These are phyloP conservation scores for Todiramphus chloris DNA, from an alignment of 2,113 vertebrate species.

Conservation along the genomic window DNA sequence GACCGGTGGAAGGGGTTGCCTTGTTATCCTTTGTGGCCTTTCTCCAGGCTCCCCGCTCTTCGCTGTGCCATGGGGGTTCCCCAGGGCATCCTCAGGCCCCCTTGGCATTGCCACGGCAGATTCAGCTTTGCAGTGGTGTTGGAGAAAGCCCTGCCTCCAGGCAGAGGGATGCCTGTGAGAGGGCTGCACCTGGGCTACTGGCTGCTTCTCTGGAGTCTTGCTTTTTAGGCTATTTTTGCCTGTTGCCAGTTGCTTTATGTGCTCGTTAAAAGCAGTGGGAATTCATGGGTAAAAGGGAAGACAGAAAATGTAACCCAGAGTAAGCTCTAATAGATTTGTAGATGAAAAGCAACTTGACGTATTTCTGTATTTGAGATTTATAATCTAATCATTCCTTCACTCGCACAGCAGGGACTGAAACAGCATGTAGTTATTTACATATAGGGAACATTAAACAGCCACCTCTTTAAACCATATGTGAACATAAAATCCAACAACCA, in stretches of 20 bases:
- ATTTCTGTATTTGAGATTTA: conserved; percentile 1
- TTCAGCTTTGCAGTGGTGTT: accelerated
- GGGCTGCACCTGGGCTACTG: not conserved
- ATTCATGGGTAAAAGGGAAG: not conserved
- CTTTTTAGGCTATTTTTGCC: not conserved
- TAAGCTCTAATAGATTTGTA: not conserved
- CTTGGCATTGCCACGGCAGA: accelerated
- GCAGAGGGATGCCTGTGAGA: accelerated
- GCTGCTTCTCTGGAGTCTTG: not conserved
- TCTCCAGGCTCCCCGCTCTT: not conserved
- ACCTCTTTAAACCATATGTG: conserved; percentile 36
- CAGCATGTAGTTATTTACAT: conserved; percentile 60
- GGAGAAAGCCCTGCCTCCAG: not conserved
- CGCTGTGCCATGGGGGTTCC: accelerated
- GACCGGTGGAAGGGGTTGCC: not conserved
- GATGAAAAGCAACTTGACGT: conserved; percentile 12
- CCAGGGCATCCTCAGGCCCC: not conserved
- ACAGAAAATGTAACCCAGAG: not conserved
- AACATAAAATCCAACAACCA: conserved; percentile 14
- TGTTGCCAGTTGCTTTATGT: not conserved
- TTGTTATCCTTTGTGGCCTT: accelerated
- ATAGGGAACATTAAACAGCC: conserved; percentile 50
- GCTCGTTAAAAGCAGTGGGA: not conserved
- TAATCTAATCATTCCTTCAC: not conserved
- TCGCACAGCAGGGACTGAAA: conserved; percentile 10